These are phyloP conservation scores for Mycogona germanica DNA, from an alignment of 2,888 invertebrate species.

Conservation along the genomic window DNA sequence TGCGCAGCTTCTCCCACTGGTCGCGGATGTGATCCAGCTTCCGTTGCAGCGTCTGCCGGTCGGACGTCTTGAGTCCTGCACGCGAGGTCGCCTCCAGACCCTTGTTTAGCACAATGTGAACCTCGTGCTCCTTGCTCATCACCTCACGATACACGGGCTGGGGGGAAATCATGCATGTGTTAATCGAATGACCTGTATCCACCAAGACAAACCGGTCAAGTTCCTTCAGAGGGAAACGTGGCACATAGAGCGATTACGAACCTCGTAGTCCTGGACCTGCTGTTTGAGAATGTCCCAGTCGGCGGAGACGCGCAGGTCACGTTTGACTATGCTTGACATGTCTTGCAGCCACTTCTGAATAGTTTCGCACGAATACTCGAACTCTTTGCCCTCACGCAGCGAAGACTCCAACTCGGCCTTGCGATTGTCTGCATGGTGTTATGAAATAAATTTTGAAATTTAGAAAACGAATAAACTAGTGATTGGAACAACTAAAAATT, in stretches of 20 bases:
- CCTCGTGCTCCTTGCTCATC: slow-evolving; percentile 78
- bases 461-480: not conserved
- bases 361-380: slow-evolving; percentile 75
- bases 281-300: slow-evolving; percentile 66
- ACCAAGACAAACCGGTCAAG: not conserved
- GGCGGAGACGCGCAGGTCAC: slow-evolving; percentile 72
- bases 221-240: not conserved
- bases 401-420: slow-evolving; percentile 84
- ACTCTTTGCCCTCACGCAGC: slow-evolving; percentile 70
- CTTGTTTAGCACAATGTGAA: slow-evolving; percentile 85
- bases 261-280: slow-evolving; percentile 75
- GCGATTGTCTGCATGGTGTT: slow-evolving; percentile 25
- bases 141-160: slow-evolving; percentile 75
- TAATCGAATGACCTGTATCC: too few relatives aligned
- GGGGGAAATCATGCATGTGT: too few relatives aligned
- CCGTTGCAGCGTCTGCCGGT: slow-evolving; percentile 51
- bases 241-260: slow-evolving; percentile 22
- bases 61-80: slow-evolving; percentile 33
- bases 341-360: slow-evolving; percentile 82
- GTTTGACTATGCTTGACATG: slow-evolving; percentile 59
- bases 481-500: not conserved
- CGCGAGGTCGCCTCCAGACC: slow-evolving; percentile 55
- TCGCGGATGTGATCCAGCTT: slow-evolving; percentile 80
- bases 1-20: slow-evolving; percentile 83
- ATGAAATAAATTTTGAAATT: not conserved